A percentile compares a stretch with the other conserved stretches of the same genome.
Conservation (phyloP, 2,797 vertebrate genomes). For the Mormyrus proboscirostris region DNA sequence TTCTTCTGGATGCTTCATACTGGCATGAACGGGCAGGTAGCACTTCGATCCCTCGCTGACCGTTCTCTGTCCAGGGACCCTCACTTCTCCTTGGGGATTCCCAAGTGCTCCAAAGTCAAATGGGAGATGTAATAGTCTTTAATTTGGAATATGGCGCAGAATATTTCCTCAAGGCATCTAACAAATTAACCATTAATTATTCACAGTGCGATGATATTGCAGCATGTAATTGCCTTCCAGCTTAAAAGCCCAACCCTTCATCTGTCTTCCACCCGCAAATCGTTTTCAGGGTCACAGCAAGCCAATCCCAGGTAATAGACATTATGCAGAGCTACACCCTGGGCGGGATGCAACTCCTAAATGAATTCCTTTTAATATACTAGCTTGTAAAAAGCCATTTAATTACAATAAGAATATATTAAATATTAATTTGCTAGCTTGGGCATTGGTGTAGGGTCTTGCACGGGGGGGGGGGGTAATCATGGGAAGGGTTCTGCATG, state of each 20-base stretch:
- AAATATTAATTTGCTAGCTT: neutral
- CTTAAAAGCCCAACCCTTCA: neutral
- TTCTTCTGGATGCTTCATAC: neutral
- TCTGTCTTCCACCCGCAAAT: neutral
- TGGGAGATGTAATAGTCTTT: neutral
- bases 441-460: neutral
- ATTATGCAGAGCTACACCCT: neutral
- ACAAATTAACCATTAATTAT: conserved; percentile 7
- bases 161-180: neutral
- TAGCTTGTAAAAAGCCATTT: neutral
- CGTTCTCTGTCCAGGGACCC: neutral
- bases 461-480: neutral
- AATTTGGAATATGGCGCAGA: neutral
- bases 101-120: neutral
- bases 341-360: neutral
- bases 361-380: neutral
- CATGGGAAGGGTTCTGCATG: neutral
- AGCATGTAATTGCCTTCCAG: neutral
- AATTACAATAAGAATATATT: neutral
- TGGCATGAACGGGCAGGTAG: neutral
- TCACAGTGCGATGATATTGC: neutral
- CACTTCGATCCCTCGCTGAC: neutral
- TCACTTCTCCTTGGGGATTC: neutral
- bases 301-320: neutral
- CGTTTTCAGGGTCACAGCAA: neutral